A percentile compares a stretch with the other conserved stretches of the same genome.
phyloP scores from a whole-genome alignment of 2,797 vertebrate species.

The Dendrocincla fuliginosa region DNA sequence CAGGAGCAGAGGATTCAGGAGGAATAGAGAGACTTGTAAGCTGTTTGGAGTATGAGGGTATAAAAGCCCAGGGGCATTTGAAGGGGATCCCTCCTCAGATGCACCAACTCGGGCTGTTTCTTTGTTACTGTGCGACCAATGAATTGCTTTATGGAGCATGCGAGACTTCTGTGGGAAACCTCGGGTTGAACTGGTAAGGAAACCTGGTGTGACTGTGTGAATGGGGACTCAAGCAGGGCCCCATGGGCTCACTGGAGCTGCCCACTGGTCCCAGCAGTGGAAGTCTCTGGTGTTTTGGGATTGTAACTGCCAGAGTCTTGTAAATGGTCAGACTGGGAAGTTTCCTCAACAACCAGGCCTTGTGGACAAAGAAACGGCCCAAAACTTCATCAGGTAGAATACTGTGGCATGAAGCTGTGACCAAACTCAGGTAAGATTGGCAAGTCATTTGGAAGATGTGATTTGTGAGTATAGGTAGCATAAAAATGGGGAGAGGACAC shows the following conservation, averaged over 20 bases:
- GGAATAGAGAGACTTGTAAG: accelerated
- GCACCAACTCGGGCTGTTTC: not conserved
- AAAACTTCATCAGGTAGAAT: not conserved
- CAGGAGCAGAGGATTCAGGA: not conserved
- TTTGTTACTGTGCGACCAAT: not conserved
- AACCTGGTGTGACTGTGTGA: not conserved
- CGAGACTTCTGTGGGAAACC: not conserved
- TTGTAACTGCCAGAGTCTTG: not conserved
- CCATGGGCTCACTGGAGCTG: not conserved
- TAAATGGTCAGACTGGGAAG: not conserved
- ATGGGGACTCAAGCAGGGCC: accelerated
- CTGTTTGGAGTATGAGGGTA: accelerated
- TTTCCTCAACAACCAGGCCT: not conserved
- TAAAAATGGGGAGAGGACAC: not conserved
- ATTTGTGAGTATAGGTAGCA: not conserved
- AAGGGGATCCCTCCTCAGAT: accelerated
- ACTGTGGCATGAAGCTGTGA: not conserved
- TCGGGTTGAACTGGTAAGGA: not conserved
- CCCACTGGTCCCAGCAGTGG: accelerated
- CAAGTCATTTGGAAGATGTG: not conserved
- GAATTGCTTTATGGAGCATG: not conserved
- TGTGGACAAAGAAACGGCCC: not conserved
- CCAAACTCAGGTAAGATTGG: not conserved
- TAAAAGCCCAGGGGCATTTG: not conserved
- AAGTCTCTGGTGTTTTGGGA: not conserved